Evolutionary conservation across 1,140 invertebrate genomes (phyloP), one percentile per base, ranked within the genome.

Genomic region (Lasioglossum albipes): DNA sequence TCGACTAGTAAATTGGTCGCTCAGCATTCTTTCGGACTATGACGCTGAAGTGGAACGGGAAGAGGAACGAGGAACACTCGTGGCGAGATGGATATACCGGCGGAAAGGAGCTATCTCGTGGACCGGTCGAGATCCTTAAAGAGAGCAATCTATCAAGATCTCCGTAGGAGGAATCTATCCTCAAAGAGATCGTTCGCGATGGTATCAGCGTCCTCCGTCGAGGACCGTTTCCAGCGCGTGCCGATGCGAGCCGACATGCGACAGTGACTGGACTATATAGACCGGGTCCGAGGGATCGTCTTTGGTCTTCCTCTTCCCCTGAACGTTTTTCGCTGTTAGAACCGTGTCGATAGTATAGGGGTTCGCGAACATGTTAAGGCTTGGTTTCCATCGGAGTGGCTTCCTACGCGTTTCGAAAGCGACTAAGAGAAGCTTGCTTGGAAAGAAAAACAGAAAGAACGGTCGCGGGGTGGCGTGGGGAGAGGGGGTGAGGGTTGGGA

Each of bases 181-280:
- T 45, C 75, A 27, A 31, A 42, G 41, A 52, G 77, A 74, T 73
- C 77, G 69, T 2, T 66, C 45, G 61, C 45, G 69, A 66, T 72
- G 72, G 13, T 20, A 78, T 72, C 67, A 3, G n/a, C 66, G 31
- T 49, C 62, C 18, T 20, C 0, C 54, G 54, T n/a, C 18, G 20
- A n/a, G 54, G 54, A 18, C 54, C 18, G 54, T 57, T 62, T 20
- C 7, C 36, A 71, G 68, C 75, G 68, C 67, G 75, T 78, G 68
- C 75, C 75, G 13, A 62, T 20, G 41, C n/a, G 10, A 42, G 36
- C 45, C 27, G 66, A 36, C 36, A 36, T 36, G 36, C 36, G 36
- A 68, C 41, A 36, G 42, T 20, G 66, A 49, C n/a, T 36, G 41
- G 16, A 4, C 66, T 68, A 49, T 52, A n/a, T 52, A 68, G 57